Percentiles rank a stretch among this genome's conserved stretches.
These are phyloP conservation scores for Miichthys miiuy DNA, from an alignment of 2,797 vertebrate species.

Conservation along the genomic window DNA sequence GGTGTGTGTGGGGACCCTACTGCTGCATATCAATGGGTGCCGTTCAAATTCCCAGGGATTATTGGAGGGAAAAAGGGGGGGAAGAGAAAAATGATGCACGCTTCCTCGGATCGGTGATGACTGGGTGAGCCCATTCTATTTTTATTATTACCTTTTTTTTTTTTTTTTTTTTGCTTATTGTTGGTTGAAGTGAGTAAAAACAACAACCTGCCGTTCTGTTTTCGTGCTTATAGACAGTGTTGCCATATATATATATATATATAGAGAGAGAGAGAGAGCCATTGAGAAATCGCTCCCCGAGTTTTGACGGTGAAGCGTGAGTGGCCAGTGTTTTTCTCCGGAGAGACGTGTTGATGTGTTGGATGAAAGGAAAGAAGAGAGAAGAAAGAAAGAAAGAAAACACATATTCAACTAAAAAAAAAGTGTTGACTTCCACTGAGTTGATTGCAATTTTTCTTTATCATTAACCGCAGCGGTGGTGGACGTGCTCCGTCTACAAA, in stretches of 20 bases:
- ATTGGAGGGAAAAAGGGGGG: constrained; percentile 73
- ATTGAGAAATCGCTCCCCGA: constrained; percentile 72
- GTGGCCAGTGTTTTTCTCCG: constrained; percentile 56
- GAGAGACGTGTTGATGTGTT: constrained; percentile 61
- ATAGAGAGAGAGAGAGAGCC: constrained; percentile 35
- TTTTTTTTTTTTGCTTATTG: constrained; percentile 39
- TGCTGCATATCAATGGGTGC: constrained; percentile 81
- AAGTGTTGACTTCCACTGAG: constrained; percentile 62
- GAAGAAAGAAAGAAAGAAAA: not conserved
- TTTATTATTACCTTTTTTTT: constrained; percentile 52
- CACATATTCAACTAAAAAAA: constrained; percentile 30
- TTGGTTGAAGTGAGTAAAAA: constrained; percentile 60
- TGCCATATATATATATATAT: constrained; percentile 6
- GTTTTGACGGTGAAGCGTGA: constrained; percentile 69
- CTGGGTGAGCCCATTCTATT: constrained; percentile 81
- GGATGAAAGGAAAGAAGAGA: not conserved
- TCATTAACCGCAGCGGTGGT: constrained; percentile 67
- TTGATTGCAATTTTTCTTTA: constrained; percentile 52
- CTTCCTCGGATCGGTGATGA: constrained; percentile 76
- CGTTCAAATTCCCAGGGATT: constrained; percentile 83
- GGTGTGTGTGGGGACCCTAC: constrained; percentile 52
- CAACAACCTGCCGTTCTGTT: constrained; percentile 57
- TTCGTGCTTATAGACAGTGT: constrained; percentile 57
- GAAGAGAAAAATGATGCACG: constrained; percentile 69
- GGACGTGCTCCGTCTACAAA: constrained; percentile 71